Conservation (phyloP, 2,888 invertebrate genomes). For the Agrochola litura region DNA sequence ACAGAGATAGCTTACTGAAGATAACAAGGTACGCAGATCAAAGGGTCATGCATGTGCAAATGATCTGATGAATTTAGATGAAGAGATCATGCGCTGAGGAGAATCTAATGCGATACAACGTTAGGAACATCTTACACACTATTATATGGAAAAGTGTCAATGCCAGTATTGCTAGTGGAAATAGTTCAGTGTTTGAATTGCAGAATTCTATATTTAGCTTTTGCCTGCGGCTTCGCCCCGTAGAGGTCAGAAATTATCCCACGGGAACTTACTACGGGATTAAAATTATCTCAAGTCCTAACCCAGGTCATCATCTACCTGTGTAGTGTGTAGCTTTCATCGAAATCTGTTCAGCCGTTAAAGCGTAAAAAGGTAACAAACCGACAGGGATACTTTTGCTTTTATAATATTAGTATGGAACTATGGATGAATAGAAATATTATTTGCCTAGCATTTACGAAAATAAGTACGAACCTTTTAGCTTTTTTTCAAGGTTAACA, state of each 20-base stretch:
- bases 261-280: not conserved
- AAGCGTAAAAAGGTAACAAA: not conserved
- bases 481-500: not conserved
- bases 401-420: not conserved
- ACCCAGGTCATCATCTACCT: not conserved
- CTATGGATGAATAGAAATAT: not conserved
- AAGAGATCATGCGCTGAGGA: not conserved
- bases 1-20: not conserved
- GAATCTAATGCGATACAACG: not conserved
- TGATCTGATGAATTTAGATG: conserved; percentile 53
- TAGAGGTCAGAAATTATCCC: not conserved
- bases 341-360: not conserved
- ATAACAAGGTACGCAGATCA: conserved; percentile 29
- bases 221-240: not conserved
- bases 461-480: not conserved
- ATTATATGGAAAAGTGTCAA: not conserved
- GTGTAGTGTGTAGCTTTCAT: not conserved
- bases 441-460: not conserved
- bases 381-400: not conserved
- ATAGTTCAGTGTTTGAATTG: not conserved
- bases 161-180: not conserved
- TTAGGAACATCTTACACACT: not conserved
- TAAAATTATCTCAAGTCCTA: too few species aligned
- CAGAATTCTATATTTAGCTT: not conserved
- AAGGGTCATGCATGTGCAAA: conserved; percentile 54